phyloP scores from a whole-genome alignment of 1,140 invertebrate genomes.

The Stenopsyche tienmushanensis region DNA sequence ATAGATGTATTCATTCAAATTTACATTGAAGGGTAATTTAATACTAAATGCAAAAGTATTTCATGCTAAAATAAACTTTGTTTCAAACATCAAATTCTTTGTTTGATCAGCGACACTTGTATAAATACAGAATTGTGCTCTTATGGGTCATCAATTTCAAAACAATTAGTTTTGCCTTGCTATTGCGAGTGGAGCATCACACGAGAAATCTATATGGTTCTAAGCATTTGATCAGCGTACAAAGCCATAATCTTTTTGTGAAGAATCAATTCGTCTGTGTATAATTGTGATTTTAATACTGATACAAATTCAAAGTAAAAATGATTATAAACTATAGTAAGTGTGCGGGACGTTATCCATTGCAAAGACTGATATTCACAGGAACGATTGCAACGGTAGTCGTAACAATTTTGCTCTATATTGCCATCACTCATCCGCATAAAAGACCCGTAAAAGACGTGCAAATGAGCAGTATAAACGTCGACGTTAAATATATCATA shows the following conservation, averaged over 20 bases:
- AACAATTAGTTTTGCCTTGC: background rate
- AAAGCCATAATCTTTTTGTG: background rate
- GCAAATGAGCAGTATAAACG: background rate
- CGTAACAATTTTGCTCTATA: constrained; percentile 17
- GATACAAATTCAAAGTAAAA: background rate
- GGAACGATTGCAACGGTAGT: constrained; percentile 13
- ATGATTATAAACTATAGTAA: constrained; percentile 30
- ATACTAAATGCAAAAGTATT: no score
- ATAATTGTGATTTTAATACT: background rate
- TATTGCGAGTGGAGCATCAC: background rate
- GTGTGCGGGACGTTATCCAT: constrained; percentile 16
- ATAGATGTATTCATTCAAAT: background rate
- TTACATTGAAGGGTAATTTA: background rate
- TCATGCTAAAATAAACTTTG: no score
- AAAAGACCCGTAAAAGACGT: no score
- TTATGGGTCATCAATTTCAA: background rate
- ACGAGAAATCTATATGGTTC: background rate
- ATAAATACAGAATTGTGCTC: no score
- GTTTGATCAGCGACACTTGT: no score
- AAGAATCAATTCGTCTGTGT: background rate
- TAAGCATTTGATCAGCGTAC: background rate
- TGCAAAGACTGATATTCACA: constrained; percentile 27
- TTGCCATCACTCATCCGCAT: constrained; percentile 14
- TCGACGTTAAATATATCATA: background rate
- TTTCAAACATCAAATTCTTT: no score